These are phyloP conservation scores for Cassiopea andromeda DNA, from an alignment of 30 jellyfish, hydroid and myxozoan genomes.

Conservation along the genomic window DNA sequence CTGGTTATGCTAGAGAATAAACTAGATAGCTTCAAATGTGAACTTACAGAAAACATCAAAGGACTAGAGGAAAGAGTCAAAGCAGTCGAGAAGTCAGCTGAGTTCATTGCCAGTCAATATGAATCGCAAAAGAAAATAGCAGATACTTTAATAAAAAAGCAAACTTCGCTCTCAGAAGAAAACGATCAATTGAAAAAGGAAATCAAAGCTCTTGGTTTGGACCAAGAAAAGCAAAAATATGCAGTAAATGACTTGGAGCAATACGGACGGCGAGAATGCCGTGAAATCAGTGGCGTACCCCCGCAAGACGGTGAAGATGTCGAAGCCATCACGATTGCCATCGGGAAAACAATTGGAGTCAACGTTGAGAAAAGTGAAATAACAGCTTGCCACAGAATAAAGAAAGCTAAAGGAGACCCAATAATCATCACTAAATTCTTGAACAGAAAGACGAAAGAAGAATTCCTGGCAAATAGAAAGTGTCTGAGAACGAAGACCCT, in stretches of 20 bases:
- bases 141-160: not conserved
- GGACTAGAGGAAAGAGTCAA: slow-evolving; percentile 2
- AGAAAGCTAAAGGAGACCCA: not conserved
- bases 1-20: not conserved
- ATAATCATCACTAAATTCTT: slow-evolving; percentile 2
- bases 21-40: not conserved
- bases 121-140: slow-evolving; percentile 4
- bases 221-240: not conserved
- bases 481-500: not conserved
- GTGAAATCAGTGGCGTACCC: slow-evolving; percentile 38
- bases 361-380: not conserved
- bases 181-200: slow-evolving; percentile 1
- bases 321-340: slow-evolving; percentile 10
- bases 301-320: slow-evolving; percentile 6
- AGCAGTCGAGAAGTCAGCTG: slow-evolving; percentile 15
- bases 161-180: slow-evolving; percentile 5
- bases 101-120: slow-evolving; percentile 14
- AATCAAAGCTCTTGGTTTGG: not conserved
- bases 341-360: slow-evolving; percentile 32
- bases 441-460: slow-evolving; percentile 1
- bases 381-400: slow-evolving; percentile 29
- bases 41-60: slow-evolving; percentile 4
- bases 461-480: not conserved
- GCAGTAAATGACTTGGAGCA: slow-evolving; percentile 30
- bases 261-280: slow-evolving; percentile 21